Conservation (phyloP, 2,113 vertebrate species). For the Lasiurus cinereus region DNA sequence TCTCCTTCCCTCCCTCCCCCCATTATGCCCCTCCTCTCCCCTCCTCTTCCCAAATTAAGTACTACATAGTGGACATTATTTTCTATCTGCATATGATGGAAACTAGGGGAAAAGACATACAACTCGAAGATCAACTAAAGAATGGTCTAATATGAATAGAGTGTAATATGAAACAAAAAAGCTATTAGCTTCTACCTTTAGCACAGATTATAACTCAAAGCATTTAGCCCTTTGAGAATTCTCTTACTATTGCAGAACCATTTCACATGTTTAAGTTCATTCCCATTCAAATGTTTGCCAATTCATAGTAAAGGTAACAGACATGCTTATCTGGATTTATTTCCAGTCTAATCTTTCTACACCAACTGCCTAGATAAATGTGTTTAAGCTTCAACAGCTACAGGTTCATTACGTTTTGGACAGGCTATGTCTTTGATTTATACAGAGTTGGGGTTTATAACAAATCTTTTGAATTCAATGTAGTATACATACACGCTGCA, state of each 20-base stretch:
- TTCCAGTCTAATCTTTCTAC: conserved; percentile 57
- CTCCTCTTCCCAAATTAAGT: neutral
- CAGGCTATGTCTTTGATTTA: conserved; percentile 21
- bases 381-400: conserved; percentile 37
- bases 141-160: neutral
- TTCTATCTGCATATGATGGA: neutral
- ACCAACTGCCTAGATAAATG: conserved; percentile 3
- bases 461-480: neutral
- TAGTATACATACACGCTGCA: neutral
- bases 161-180: neutral
- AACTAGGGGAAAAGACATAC: neutral
- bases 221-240: conserved; percentile 15
- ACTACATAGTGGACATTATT: neutral
- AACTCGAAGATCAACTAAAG: neutral
- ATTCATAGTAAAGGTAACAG: conserved; percentile 32
- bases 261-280: neutral
- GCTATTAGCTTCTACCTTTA: neutral
- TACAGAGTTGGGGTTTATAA: conserved; percentile 33
- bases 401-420: conserved; percentile 29
- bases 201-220: conserved; percentile 39
- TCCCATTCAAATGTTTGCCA: conserved; percentile 46
- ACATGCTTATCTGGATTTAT: conserved; percentile 38
- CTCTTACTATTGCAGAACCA: neutral
- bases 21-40: too few species aligned
- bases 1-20: too few species aligned